Base-by-base conservation (phyloP, 2,888 invertebrate species). In the Anaspis maculata region DNA sequence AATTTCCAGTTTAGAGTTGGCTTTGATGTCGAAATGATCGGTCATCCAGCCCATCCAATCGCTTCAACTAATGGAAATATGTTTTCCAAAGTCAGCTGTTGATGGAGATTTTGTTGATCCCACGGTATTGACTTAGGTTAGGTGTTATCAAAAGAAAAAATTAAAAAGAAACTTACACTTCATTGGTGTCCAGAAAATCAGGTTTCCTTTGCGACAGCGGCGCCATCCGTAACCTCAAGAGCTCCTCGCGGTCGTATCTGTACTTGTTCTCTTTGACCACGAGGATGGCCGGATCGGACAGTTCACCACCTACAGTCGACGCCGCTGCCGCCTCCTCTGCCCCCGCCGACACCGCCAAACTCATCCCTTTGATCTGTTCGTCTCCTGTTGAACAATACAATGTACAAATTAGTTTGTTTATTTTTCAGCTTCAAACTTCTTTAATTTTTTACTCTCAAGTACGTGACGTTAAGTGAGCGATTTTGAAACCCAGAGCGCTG, bases 171-270 rank as follows among this genome's bases (percentile, higher is more conserved):
- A 34, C 69, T 55, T 61, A 76, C 76, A 72, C 73, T 54, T 72
- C 71, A 55, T 68, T 68, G 45, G 66, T 61, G 51, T 76, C 72
- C 42, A 79, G 63, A 63, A 78, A 80, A 48, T 77, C 76, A n/a
- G 89, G 85, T 54, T 80, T 76, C 39, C 69, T 72, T 57, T 76
- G 77, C 27, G 87, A 79, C 42, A 77, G 69, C 39, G 82, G 79
- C 49, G 76, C 76, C 56, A 76, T 73, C 35, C 82, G 76, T 46
- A 89, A 71, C 25, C 76, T 73, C 64, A 86, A 67, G 46, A 91
- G 71, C 57, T 83, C 74, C 30, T 83, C 81, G 62, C 80, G 70
- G 15, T 76, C 73, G 66, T 78, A 78, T 32, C 69, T 70, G 46
- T 70, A 68, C 56, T 49, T 51, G 32, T 67, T 68, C 44, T 64